These are phyloP conservation scores for Drosophila gaucha DNA, from an alignment of 2,888 invertebrate genomes.

Conservation along the genomic window DNA sequence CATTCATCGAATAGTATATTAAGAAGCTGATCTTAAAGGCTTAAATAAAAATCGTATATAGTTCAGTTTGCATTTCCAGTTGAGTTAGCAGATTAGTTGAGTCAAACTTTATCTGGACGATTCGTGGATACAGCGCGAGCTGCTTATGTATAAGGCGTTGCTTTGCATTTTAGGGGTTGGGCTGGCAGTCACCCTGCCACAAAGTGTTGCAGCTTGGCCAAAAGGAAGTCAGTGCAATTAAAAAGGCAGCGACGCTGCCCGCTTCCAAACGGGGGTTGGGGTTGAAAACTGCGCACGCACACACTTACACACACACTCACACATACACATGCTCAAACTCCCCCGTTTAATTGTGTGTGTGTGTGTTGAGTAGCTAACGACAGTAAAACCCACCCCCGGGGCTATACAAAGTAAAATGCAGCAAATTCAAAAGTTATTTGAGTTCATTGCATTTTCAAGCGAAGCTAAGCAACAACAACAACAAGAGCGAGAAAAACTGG, in stretches of 20 bases:
- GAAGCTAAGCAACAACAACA: slow-evolving; percentile 66
- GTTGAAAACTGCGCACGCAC: slow-evolving; percentile 70
- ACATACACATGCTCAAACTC: slow-evolving; percentile 40
- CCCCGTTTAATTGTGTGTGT: slow-evolving; percentile 64
- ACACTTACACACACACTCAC: slow-evolving; percentile 34
- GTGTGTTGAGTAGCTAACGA: slow-evolving; percentile 67
- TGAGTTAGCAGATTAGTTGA: slow-evolving; percentile 1
- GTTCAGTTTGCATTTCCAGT: not conserved
- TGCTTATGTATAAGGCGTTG: slow-evolving; percentile 24
- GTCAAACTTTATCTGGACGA: not conserved
- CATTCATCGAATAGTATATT: too few relatives aligned
- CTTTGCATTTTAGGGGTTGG: slow-evolving; percentile 33
- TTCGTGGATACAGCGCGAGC: not conserved
- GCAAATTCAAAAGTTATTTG: slow-evolving; percentile 82
- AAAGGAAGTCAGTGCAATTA: slow-evolving; percentile 78
- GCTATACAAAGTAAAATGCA: slow-evolving; percentile 75
- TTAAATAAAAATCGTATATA: too few relatives aligned
- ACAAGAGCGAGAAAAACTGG: slow-evolving; percentile 45
- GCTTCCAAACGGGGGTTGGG: slow-evolving; percentile 58
- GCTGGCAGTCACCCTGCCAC: slow-evolving; percentile 43
- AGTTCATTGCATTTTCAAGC: slow-evolving; percentile 83
- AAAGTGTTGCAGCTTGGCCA: slow-evolving; percentile 67
- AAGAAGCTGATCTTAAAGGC: too few relatives aligned
- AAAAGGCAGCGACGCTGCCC: slow-evolving; percentile 70
- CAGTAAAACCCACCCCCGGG: slow-evolving; percentile 70